Percentiles rank a stretch among this genome's conserved stretches.
These are phyloP conservation scores for Unio pictorum DNA, from an alignment of 2,888 invertebrate genomes.

Conservation along the genomic window DNA sequence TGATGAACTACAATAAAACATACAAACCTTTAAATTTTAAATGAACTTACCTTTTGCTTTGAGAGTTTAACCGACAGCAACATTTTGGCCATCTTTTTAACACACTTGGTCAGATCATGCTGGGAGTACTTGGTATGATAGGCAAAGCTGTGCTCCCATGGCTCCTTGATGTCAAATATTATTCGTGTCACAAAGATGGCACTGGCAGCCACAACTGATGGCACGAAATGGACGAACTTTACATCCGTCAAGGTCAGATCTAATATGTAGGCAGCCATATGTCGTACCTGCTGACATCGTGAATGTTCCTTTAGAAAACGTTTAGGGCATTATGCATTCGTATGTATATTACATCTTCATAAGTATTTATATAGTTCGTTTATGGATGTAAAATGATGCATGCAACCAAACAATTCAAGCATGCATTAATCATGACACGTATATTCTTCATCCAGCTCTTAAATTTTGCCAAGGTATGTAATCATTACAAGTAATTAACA, in stretches of 20 bases:
- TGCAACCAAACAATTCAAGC: too few species aligned
- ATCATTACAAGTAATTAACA: too few species aligned
- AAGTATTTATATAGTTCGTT: background rate
- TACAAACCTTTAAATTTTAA: background rate
- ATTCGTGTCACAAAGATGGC: constrained; percentile 52
- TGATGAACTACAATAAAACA: background rate
- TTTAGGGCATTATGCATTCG: background rate
- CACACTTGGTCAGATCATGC: constrained; percentile 37
- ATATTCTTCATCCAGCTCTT: too few species aligned
- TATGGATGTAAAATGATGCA: too few species aligned
- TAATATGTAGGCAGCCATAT: constrained; percentile 50
- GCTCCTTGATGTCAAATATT: constrained; percentile 24
- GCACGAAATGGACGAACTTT: constrained; percentile 38
- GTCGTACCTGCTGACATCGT: constrained; percentile 22
- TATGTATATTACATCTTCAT: background rate
- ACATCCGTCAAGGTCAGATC: constrained; percentile 49
- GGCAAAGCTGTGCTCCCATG: constrained; percentile 46
- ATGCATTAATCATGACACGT: too few species aligned
- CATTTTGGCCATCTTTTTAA: constrained; percentile 32
- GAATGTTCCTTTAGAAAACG: background rate
- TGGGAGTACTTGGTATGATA: constrained; percentile 55
- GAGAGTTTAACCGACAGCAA: constrained; percentile 32
- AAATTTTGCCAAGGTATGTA: too few species aligned
- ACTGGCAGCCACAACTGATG: constrained; percentile 54
- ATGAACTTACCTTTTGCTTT: constrained; percentile 38